These are phyloP conservation scores for Tenebrosternarchus preto DNA, from an alignment of 2,113 vertebrate species.

Conservation along the genomic window DNA sequence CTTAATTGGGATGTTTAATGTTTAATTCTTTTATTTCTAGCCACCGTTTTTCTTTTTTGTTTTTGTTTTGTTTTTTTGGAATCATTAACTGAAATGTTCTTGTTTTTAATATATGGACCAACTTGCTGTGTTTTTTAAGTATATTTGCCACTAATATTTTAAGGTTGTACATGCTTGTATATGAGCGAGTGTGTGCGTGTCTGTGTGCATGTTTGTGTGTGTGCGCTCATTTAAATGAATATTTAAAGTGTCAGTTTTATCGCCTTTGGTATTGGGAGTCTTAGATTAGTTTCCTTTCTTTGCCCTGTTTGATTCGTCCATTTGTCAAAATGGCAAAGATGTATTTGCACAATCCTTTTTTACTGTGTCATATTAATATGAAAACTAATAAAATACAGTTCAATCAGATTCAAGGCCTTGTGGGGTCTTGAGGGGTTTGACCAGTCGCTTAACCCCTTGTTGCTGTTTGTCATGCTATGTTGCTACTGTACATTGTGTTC, in stretches of 20 bases:
- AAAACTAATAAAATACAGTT: constrained; percentile 54
- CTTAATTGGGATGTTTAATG: not conserved
- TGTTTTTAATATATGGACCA: constrained; percentile 68
- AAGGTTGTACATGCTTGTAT: constrained; percentile 48
- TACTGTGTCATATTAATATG: constrained; percentile 47
- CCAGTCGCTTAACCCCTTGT: constrained; percentile 30
- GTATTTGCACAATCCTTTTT: constrained; percentile 61
- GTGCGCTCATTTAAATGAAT: constrained; percentile 57
- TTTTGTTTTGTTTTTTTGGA: no score
- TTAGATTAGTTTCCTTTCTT: constrained; percentile 32
- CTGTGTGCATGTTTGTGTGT: constrained; percentile 32
- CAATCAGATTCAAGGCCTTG: constrained; percentile 43
- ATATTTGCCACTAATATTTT: constrained; percentile 57
- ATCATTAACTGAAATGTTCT: constrained; percentile 26
- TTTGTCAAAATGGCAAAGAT: constrained; percentile 40
- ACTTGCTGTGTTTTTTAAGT: constrained; percentile 62
- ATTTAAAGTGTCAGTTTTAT: constrained; percentile 68
- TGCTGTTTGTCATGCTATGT: constrained; percentile 5
- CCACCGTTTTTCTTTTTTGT: constrained; percentile 49
- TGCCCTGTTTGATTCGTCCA: constrained; percentile 44
- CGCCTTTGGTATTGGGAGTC: constrained; percentile 51
- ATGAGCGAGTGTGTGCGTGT: constrained; percentile 10
- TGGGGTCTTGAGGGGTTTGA: constrained; percentile 46
- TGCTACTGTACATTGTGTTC: constrained; percentile 24
- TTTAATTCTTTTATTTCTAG: constrained; percentile 53